phyloP scores from a whole-genome alignment of 2,113 vertebrate genomes.

The Steatornis caripensis region DNA sequence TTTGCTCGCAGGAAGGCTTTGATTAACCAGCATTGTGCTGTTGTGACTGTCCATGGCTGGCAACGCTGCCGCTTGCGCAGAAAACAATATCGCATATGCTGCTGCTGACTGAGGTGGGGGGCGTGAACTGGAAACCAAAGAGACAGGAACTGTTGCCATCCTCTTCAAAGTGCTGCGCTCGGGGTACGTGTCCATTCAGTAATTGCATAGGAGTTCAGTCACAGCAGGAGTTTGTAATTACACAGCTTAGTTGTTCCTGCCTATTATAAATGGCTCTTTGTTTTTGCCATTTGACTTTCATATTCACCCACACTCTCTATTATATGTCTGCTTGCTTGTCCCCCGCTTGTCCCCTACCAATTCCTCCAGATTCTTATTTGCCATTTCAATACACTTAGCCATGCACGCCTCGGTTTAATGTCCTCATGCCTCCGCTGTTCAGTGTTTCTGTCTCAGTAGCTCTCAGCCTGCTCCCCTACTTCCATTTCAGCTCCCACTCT shows the following conservation, averaged over 20 bases:
- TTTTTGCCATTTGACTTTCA: slow-evolving; percentile 46
- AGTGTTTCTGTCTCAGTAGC: neutral
- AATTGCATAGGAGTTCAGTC: neutral
- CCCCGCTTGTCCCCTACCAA: neutral
- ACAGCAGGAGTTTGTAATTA: slow-evolving; percentile 17
- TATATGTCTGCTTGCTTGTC: slow-evolving; percentile 2
- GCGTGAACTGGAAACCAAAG: neutral
- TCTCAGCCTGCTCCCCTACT: slow-evolving; percentile 4
- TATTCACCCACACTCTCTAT: neutral
- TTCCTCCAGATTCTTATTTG: slow-evolving; percentile 1
- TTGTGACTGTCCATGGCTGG: neutral
- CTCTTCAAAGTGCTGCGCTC: neutral
- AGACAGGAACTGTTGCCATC: neutral
- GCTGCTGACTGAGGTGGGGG: neutral
- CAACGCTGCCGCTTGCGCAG: neutral
- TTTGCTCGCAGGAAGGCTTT: neutral
- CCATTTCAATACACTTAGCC: neutral
- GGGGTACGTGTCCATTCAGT: neutral
- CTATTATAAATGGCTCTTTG: neutral
- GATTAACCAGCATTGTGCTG: neutral
- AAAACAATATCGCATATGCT: neutral
- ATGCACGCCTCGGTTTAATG: neutral
- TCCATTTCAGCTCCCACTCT: slow-evolving; percentile 47
- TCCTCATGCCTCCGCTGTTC: neutral
- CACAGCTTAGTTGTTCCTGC: neutral